Evolutionary conservation across 2,113 vertebrate genomes (phyloP).

Genomic region (Caloenas nicobarica): DNA sequence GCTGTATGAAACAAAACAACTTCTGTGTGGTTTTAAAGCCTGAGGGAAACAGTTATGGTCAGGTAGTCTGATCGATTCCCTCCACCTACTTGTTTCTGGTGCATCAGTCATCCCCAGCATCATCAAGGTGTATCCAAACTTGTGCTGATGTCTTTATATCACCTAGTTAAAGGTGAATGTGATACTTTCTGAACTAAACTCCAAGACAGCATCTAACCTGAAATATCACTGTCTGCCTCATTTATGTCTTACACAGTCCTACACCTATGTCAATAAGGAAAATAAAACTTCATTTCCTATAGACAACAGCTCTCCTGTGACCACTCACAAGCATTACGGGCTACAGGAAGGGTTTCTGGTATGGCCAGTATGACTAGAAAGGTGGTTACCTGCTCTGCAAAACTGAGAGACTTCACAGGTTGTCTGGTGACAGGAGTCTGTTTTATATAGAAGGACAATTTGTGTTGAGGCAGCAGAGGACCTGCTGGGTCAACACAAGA

Average conservation of each 20-base stretch:
- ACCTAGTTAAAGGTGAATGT: neutral
- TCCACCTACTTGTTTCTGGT: neutral
- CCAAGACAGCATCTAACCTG: neutral
- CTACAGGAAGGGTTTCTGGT: neutral
- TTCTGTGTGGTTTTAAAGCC: neutral
- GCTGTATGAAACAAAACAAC: neutral
- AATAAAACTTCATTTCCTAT: neutral
- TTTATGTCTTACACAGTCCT: neutral
- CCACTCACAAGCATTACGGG: neutral
- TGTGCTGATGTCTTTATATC: neutral
- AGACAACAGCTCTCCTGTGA: neutral
- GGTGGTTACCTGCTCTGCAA: neutral
- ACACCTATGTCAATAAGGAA: neutral
- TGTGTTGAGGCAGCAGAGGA: neutral
- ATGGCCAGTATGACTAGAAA: neutral
- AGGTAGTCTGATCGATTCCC: accelerated
- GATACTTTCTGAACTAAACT: neutral
- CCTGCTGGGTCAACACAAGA: neutral
- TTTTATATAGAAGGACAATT: neutral
- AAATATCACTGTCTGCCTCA: neutral
- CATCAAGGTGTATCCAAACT: neutral
- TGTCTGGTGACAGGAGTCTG: neutral
- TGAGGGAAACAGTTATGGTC: neutral
- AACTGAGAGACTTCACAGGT: neutral
- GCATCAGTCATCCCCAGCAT: neutral